phyloP scores from a whole-genome alignment of 2,888 invertebrate species.

The Abrostola triplasia region DNA sequence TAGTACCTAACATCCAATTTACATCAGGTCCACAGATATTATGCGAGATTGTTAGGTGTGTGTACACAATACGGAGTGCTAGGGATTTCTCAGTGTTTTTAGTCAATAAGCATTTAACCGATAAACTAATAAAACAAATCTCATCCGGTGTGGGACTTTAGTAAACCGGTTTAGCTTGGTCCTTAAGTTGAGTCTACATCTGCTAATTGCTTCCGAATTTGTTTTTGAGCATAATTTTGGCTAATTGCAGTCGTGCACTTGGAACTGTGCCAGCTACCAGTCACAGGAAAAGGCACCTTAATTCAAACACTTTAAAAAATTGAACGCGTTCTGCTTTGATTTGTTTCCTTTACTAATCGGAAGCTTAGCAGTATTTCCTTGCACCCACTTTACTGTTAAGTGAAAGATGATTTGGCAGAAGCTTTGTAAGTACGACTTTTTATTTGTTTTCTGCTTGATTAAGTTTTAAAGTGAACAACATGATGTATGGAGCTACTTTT shows the following conservation, averaged over 20 bases:
- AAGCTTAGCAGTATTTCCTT: constrained; percentile 24
- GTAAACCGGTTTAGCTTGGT: constrained; percentile 73
- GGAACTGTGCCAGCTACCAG: constrained; percentile 76
- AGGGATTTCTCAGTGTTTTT: constrained; percentile 4
- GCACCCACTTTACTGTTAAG: constrained; percentile 22
- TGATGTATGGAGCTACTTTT: neutral
- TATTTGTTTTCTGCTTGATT: constrained; percentile 5
- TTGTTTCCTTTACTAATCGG: constrained; percentile 56
- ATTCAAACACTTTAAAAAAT: constrained; percentile 69
- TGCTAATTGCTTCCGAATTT: constrained; percentile 85
- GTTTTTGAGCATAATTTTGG: constrained; percentile 86
- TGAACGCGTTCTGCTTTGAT: constrained; percentile 55
- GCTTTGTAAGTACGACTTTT: constrained; percentile 1
- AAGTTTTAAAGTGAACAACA: constrained; percentile 6
- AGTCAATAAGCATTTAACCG: constrained; percentile 34
- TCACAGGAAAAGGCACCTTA: constrained; percentile 73
- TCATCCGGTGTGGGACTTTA: constrained; percentile 64
- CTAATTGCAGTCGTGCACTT: constrained; percentile 83
- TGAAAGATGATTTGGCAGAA: constrained; percentile 24
- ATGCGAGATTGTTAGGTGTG: too few relatives aligned
- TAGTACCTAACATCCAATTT: too few relatives aligned
- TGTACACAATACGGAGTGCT: neutral
- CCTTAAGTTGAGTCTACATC: constrained; percentile 80
- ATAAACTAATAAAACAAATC: constrained; percentile 67
- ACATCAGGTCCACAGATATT: too few relatives aligned